Evolutionary conservation across 2,113 vertebrate genomes (phyloP).

Genomic region (Sclerurus mexicanus): DNA sequence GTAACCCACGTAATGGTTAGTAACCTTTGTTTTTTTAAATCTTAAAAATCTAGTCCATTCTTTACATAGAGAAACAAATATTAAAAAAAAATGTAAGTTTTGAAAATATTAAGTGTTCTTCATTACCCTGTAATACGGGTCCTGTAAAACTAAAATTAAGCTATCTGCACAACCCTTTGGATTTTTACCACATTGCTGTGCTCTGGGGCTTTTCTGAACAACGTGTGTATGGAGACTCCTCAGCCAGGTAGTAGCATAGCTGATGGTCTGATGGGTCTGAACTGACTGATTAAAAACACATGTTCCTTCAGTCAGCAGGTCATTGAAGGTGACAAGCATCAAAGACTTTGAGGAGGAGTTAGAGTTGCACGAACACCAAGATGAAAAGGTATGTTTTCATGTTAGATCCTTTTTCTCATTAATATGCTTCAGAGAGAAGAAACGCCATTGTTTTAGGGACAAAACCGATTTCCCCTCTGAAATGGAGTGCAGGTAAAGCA

Average conservation of each 20-base stretch:
- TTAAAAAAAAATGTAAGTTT: no score
- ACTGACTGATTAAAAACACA: background rate
- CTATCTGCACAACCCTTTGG: background rate
- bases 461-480: accelerated
- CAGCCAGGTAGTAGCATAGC: background rate
- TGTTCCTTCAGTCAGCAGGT: background rate
- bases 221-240: background rate
- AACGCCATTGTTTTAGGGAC: accelerated
- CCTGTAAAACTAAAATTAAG: background rate
- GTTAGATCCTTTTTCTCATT: background rate
- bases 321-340: background rate
- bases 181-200: background rate
- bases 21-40: background rate
- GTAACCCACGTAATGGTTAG: background rate
- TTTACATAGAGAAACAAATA: background rate
- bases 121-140: background rate
- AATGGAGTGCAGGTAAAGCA: background rate
- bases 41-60: accelerated
- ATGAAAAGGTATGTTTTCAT: background rate
- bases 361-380: background rate
- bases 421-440: background rate
- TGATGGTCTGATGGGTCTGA: background rate
- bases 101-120: background rate
- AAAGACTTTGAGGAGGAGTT: background rate
- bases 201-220: background rate